Conservation (phyloP, 30 jellyfish, hydroid and myxozoan species). For the Phacellophora camtschatica region DNA sequence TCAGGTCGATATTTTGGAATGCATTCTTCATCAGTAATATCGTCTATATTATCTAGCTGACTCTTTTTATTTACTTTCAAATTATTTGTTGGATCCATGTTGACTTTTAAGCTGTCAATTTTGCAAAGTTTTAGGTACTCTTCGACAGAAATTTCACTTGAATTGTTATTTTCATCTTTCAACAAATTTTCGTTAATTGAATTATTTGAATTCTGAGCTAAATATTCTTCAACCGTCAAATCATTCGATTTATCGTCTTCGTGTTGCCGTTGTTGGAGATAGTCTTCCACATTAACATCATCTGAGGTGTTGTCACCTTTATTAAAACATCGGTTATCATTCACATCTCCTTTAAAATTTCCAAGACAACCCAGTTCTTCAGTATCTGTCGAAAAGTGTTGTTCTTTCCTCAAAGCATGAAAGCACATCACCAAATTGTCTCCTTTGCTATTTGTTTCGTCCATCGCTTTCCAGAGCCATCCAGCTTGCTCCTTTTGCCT, state of each 20-base stretch:
- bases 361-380: neutral
- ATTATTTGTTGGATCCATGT: constrained; percentile 6
- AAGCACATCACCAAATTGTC: neutral
- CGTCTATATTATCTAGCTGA: neutral
- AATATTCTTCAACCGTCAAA: too few relatives aligned
- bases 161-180: too few relatives aligned
- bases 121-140: constrained; percentile 9
- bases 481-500: neutral
- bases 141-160: too few relatives aligned
- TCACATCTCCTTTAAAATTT: neutral
- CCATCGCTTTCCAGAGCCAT: neutral
- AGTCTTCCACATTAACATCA: constrained; percentile 42
- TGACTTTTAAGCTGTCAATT: neutral
- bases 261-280: neutral
- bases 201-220: too few relatives aligned
- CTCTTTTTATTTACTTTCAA: neutral
- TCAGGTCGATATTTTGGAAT: neutral
- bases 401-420: too few relatives aligned
- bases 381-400: too few relatives aligned
- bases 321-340: neutral
- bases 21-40: constrained; percentile 39
- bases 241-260: neutral
- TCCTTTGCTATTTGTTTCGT: neutral
- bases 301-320: neutral
- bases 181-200: too few relatives aligned